Evolutionary conservation across 2,113 vertebrate species (phyloP).

Genomic region (Erinaceus europaeus): DNA sequence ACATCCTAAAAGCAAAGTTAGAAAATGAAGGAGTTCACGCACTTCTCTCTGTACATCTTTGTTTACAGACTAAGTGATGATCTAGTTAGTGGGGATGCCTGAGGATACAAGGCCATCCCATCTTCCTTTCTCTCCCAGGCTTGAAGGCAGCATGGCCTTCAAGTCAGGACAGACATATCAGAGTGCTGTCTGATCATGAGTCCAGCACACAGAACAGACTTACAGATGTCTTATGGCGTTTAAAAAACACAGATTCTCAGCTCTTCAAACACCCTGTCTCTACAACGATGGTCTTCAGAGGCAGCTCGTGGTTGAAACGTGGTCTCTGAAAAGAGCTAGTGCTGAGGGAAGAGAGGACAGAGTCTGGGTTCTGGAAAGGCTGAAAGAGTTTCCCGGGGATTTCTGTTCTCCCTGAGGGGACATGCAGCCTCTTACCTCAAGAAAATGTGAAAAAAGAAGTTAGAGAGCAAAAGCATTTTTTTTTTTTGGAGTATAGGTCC

Average conservation of each 20-base stretch:
- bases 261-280: not conserved
- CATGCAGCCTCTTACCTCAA: no score
- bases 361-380: not conserved
- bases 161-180: not conserved
- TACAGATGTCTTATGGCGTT: not conserved
- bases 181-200: not conserved
- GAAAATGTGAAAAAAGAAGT: not conserved
- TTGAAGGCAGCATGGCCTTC: not conserved
- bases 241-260: not conserved
- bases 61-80: constrained; percentile 29
- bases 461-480: not conserved
- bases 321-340: not conserved
- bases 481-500: not conserved
- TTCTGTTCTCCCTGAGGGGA: not conserved
- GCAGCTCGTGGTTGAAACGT: not conserved
- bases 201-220: not conserved
- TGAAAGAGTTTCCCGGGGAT: not conserved
- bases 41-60: not conserved
- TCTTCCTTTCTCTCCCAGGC: not conserved
- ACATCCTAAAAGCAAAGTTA: no score
- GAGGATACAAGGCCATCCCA: constrained; percentile 10
- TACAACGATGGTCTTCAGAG: not conserved
- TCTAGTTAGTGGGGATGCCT: constrained; percentile 23
- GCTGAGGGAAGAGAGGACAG: not conserved
- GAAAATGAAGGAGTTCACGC: no score